These are phyloP conservation scores for Mormyrus hasselquistii DNA, from an alignment of 2,797 vertebrate genomes.

Conservation along the genomic window DNA sequence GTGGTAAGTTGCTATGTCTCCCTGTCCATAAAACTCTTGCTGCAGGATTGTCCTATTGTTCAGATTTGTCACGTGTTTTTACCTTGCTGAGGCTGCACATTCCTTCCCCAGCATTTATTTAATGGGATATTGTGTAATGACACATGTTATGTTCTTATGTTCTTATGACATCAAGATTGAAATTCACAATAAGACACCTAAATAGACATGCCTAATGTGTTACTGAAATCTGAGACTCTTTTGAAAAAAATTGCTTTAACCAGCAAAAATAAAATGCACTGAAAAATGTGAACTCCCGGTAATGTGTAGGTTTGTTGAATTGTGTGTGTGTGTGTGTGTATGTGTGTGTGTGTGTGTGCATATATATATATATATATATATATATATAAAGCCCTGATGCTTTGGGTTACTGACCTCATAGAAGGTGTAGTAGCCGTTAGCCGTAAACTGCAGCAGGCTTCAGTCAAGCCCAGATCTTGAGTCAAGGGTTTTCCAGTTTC, in stretches of 20 bases:
- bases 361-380: no score
- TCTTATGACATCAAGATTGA: not conserved
- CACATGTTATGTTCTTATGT: no score
- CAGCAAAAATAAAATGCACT: not conserved
- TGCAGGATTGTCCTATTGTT: not conserved
- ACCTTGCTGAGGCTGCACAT: not conserved
- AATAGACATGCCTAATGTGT: no score
- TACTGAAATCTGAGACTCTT: not conserved
- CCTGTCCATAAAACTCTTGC: not conserved
- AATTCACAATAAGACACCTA: not conserved
- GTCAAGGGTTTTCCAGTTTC: not conserved
- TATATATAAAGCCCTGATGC: not conserved
- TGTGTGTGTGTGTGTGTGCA: no score
- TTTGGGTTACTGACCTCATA: not conserved
- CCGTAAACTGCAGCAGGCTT: not conserved
- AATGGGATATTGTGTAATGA: conserved; percentile 2
- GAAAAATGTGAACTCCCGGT: not conserved
- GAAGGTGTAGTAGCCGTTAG: not conserved
- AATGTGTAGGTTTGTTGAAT: not conserved
- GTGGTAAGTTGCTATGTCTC: conserved; percentile 56
- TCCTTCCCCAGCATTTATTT: not conserved
- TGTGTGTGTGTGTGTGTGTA: not conserved
- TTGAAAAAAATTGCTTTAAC: not conserved
- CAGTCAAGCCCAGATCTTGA: not conserved
- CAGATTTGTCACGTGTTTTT: not conserved